Evolutionary conservation across 2,888 invertebrate genomes (phyloP), one percentile per base, ranked within the genome.

Genomic region (Nephrotoma guestfalica): DNA sequence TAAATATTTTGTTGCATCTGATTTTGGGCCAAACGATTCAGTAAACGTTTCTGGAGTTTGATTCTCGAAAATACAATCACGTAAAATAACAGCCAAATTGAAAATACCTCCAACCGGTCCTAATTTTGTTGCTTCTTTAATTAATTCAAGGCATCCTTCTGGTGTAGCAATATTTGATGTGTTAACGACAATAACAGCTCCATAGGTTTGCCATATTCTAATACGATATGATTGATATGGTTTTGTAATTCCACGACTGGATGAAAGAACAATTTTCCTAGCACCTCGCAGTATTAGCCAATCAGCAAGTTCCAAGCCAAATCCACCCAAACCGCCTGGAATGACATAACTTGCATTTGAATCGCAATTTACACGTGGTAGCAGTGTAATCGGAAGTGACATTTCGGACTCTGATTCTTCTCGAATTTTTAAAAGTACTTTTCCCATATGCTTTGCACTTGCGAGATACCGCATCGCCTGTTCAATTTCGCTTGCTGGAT

Each of bases 221-320:
- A 86, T 88, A 88, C 96, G 93, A 86, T 94, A 93, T 0, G 94
- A 92, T 90, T 98, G 98, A 91, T 98, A 98, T 41, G 97, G 97
- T 86, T 95, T 96, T 84, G 93, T 93, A 43, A 97, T 90, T 1
- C 98, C 98, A 30, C 93, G 93, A 87, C 97, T 94, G 0, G 97
- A 97, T 0, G 96, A 96, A 0, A 98, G 92, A 0, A 98, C 93
- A 11, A 98, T 89, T 88, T 96, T 95, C 88, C 92, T 93, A 0
- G 96, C 97, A 0, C 97, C 98, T 88, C 98, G 93, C 86, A 96
- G 91, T 86, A 97, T 93, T 89, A 99, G 92, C 97, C 97, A 97
- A 89, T 97, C 96, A 0, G 95, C 94, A 86, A 98, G 91, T 90
- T 98, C 98, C 86, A 98, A 92, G 5, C 98, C 98, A 89, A 98